Base-by-base conservation (phyloP, 1,140 invertebrate genomes). In the Brachionus plicatilis region DNA sequence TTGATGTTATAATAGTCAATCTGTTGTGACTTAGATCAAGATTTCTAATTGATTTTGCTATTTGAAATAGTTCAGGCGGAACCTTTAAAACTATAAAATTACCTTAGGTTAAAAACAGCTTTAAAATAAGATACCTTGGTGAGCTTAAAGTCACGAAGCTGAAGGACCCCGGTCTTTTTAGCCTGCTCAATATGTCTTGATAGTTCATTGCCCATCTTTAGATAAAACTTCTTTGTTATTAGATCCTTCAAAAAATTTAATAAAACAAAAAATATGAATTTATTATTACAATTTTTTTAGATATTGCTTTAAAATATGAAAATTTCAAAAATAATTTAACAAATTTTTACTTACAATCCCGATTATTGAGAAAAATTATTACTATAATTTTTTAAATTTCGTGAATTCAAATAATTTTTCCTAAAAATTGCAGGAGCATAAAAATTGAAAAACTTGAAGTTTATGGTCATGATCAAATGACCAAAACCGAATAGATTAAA, bases 161-260 rank as follows among this genome's bases (percentile, higher is more conserved):
- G 79, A 20, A 82, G 33, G 12, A 82, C 47, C 9, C 79, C 79
- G 5, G 79, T 82, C 33, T 82, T 82, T 82, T 82, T 33, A 66
- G 79, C 56, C n/a, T 82, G 79, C 3, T 82, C 79, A 65, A 68
- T 65, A 82, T 82, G 79, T 50, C 29, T n/a, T 6, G 79, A 68
- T 5, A 82, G 12, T 82, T 82, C 53, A 47, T 82, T 82, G 29
- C 79, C 79, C 79, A 82, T 82, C 45, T 65, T 82, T 50, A 14
- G 47, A 14, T 14, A 50, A 50, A 50, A n/a, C 4, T 5, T n/a
- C 0, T 56, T 20, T 17, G 17, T 6, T 17, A 12, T n/a, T 50
- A 8, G 12, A 56, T 24, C 53, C 24, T 17, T 47, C 12, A 47
- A 47, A 47, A 47, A 12, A 47, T 47, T 14, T 3, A 47, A 47